These are phyloP conservation scores for Patella ulyssiponensis DNA, from an alignment of 2,888 invertebrate species.

Conservation along the genomic window DNA sequence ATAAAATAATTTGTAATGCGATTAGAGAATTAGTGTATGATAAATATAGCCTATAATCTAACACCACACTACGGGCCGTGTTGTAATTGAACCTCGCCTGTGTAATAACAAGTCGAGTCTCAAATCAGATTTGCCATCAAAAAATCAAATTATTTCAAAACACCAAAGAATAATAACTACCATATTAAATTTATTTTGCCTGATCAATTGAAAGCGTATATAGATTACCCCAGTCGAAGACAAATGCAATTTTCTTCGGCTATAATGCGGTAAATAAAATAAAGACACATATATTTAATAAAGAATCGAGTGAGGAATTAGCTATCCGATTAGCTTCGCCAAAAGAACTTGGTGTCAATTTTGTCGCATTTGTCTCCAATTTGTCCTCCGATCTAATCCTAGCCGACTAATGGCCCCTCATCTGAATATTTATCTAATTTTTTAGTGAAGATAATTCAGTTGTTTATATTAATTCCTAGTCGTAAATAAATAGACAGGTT, in stretches of 20 bases:
- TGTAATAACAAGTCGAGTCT: background rate
- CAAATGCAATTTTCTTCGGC: slow-evolving; percentile 44
- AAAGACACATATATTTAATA: slow-evolving; percentile 35
- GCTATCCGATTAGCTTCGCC: slow-evolving; percentile 27
- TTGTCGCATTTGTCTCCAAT: slow-evolving; percentile 25
- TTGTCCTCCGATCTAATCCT: slow-evolving; percentile 13
- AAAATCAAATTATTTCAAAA: slow-evolving; percentile 12
- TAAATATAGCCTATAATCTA: no score
- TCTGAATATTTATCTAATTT: slow-evolving; percentile 53
- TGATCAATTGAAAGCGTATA: background rate
- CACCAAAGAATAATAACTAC: slow-evolving; percentile 2
- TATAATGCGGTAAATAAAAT: slow-evolving; percentile 46
- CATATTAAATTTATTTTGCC: slow-evolving; percentile 3
- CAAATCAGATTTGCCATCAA: slow-evolving; percentile 4
- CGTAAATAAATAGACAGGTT: slow-evolving; percentile 65
- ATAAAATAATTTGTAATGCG: no score
- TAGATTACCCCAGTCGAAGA: slow-evolving; percentile 6
- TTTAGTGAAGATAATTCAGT: slow-evolving; percentile 49
- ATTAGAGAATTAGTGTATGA: no score
- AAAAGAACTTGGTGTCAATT: slow-evolving; percentile 21
- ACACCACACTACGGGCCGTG: no score
- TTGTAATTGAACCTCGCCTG: background rate
- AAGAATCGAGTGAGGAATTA: slow-evolving; percentile 19
- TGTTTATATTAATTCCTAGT: slow-evolving; percentile 62
- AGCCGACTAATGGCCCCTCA: slow-evolving; percentile 23